Evolutionary conservation across 2,797 vertebrate genomes (phyloP).

Genomic region (Malurus splendens): DNA sequence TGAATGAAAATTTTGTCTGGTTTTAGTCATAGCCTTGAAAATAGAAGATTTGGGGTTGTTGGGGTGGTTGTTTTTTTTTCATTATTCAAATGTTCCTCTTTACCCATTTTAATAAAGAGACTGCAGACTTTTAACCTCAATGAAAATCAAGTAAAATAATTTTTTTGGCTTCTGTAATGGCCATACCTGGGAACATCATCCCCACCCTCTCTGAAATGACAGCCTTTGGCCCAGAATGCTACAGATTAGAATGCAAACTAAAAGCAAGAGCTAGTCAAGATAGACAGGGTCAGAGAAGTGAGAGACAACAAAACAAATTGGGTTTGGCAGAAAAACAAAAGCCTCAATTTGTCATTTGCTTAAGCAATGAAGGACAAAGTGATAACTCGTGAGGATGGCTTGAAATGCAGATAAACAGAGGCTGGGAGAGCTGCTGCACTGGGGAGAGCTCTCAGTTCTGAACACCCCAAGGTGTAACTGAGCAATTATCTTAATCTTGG

Average conservation of each 20-base stretch:
- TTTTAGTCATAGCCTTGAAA: not conserved
- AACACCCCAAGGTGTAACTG: not conserved
- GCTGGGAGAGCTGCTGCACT: not conserved
- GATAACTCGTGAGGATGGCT: not conserved
- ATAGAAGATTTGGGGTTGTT: not conserved
- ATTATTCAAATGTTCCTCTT: not conserved
- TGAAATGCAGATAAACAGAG: not conserved
- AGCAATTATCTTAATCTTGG: not conserved
- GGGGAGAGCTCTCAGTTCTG: not conserved
- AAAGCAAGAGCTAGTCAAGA: not conserved
- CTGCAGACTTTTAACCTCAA: not conserved
- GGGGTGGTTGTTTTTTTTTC: not conserved
- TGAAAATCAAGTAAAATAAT: not conserved
- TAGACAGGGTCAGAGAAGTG: not conserved
- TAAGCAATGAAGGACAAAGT: not conserved
- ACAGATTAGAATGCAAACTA: not conserved
- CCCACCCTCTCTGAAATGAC: not conserved
- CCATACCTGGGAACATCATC: not conserved
- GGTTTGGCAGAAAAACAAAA: conserved; percentile 2
- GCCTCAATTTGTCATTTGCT: not conserved
- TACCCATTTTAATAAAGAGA: not conserved
- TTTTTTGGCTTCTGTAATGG: not conserved
- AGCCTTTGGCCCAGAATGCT: not conserved
- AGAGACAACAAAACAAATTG: not conserved
- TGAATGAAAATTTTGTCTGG: not conserved